phyloP scores from a whole-genome alignment of 2,797 vertebrate genomes.

The Lagocephalus sceleratus region DNA sequence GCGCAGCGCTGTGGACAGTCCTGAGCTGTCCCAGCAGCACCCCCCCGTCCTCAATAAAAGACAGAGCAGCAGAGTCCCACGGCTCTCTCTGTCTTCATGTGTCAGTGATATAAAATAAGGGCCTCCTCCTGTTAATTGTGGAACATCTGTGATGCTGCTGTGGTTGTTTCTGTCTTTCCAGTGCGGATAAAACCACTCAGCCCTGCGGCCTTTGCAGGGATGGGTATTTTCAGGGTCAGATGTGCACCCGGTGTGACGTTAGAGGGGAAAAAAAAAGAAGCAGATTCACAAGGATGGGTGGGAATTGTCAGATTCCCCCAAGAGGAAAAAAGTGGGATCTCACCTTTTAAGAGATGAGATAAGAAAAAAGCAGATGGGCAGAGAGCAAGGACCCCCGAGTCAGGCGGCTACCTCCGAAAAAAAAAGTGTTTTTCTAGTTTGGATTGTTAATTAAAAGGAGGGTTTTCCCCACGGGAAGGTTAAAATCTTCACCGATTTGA shows the following conservation, averaged over 20 bases:
- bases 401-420: slow-evolving; percentile 54
- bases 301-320: slow-evolving; percentile 5
- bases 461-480: slow-evolving; percentile 65
- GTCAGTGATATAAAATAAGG: slow-evolving; percentile 34
- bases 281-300: slow-evolving; percentile 12
- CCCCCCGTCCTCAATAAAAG: slow-evolving; percentile 27
- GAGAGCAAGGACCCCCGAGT: slow-evolving; percentile 53
- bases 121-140: slow-evolving; percentile 49
- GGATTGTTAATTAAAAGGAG: slow-evolving; percentile 73
- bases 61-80: slow-evolving; percentile 2
- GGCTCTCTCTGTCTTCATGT: slow-evolving; percentile 12
- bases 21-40: slow-evolving; percentile 33
- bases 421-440: slow-evolving; percentile 71
- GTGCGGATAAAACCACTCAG: slow-evolving; percentile 34
- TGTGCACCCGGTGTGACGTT: slow-evolving; percentile 43
- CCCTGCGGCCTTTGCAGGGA: slow-evolving; percentile 36
- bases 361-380: slow-evolving; percentile 66
- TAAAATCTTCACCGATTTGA: slow-evolving; percentile 65
- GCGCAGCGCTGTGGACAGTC: slow-evolving; percentile 32
- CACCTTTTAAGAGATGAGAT: slow-evolving; percentile 32
- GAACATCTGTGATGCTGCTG: slow-evolving; percentile 60
- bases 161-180: slow-evolving; percentile 45
- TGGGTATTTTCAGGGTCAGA: no score
- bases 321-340: slow-evolving; percentile 23
- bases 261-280: slow-evolving; percentile 14